Percentiles rank a stretch among this genome's conserved stretches.
Evolutionary conservation across 2,888 invertebrate species (phyloP).

Genomic region (Mactromeris polynyma): DNA sequence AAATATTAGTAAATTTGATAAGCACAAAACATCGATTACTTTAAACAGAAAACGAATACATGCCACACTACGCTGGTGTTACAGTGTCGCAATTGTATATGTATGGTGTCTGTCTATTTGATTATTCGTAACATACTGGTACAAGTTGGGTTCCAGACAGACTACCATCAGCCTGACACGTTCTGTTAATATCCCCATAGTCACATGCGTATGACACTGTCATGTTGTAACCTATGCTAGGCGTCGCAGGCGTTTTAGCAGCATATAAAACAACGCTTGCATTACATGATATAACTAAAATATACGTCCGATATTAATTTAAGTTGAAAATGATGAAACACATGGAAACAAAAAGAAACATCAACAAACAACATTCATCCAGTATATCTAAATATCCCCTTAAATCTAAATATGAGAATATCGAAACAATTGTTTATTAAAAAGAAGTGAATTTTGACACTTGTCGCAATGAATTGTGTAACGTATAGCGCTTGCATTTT

Average conservation of each 20-base stretch:
- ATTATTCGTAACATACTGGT: constrained; percentile 12
- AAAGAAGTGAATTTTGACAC: background rate
- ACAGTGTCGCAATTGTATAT: background rate
- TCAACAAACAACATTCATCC: background rate
- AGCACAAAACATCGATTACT: too few relatives aligned
- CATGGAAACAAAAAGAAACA: background rate
- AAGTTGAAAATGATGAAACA: too few relatives aligned
- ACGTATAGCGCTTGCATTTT: background rate
- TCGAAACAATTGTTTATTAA: background rate
- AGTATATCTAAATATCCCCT: background rate
- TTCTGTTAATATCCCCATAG: constrained; percentile 21
- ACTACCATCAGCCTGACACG: constrained; percentile 31
- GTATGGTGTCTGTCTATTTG: too few relatives aligned
- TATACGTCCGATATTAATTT: background rate
- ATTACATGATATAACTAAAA: constrained; percentile 45
- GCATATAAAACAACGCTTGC: constrained; percentile 13
- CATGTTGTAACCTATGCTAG: too few relatives aligned
- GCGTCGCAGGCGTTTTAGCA: too few relatives aligned
- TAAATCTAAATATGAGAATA: background rate
- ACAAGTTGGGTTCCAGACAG: constrained; percentile 19
- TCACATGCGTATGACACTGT: background rate
- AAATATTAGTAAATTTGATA: too few relatives aligned
- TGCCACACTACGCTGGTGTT: background rate
- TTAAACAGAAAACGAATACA: background rate
- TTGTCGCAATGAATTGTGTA: background rate